These are phyloP conservation scores for Melanostoma mellinum DNA, from an alignment of 2,888 invertebrate species.

Conservation along the genomic window DNA sequence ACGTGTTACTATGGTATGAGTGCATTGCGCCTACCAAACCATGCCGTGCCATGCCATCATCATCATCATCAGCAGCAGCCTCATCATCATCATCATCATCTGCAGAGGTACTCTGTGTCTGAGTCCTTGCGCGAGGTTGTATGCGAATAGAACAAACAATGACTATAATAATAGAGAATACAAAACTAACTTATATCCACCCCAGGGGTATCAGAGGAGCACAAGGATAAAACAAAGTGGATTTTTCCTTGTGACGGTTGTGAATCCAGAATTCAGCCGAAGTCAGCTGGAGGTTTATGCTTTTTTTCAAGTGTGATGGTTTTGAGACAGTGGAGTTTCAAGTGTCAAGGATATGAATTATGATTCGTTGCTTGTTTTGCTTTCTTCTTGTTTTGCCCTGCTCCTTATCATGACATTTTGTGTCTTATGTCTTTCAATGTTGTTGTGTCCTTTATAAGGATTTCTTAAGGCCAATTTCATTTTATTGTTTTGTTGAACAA, in stretches of 20 bases:
- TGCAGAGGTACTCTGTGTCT: constrained; percentile 60
- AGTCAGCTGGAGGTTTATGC: constrained; percentile 62
- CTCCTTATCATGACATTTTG: constrained; percentile 49
- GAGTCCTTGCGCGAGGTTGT: constrained; percentile 66
- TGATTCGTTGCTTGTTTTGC: constrained; percentile 52
- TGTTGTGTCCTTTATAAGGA: constrained; percentile 11
- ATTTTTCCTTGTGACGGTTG: constrained; percentile 47
- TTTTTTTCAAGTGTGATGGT: constrained; percentile 62
- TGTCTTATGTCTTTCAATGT: constrained; percentile 5
- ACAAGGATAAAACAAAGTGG: constrained; percentile 36
- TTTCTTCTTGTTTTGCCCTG: no score
- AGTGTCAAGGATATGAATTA: constrained; percentile 73
- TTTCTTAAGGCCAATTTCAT: constrained; percentile 27
- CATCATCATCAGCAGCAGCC: constrained; percentile 26
- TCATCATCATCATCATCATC: constrained; percentile 6
- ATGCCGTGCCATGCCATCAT: not conserved
- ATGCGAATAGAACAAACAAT: constrained; percentile 62
- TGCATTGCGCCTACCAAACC: constrained; percentile 64
- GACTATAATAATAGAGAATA: constrained; percentile 63
- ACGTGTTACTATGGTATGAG: constrained; percentile 41
- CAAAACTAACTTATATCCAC: constrained; percentile 39
- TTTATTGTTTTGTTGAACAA: constrained; percentile 21
- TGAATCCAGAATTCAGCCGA: constrained; percentile 42
- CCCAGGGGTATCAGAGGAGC: constrained; percentile 31
- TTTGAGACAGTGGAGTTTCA: constrained; percentile 68